phyloP scores from a whole-genome alignment of 2,888 invertebrate species.

The Brachypalpus laphriformis region DNA sequence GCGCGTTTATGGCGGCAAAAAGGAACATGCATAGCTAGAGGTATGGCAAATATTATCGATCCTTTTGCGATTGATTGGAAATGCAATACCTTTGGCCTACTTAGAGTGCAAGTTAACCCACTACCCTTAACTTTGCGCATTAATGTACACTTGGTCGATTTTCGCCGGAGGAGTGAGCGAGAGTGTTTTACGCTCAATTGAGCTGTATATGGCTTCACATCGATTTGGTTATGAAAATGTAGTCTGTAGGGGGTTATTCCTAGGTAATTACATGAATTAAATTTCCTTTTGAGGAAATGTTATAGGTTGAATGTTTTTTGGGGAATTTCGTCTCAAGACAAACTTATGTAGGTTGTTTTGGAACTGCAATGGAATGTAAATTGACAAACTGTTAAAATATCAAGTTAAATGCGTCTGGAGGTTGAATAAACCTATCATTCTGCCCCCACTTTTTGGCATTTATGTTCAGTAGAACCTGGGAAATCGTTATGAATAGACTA shows the following conservation, averaged over 20 bases:
- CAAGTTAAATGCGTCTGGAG: too few species aligned
- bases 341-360: too few species aligned
- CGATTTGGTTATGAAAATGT: neutral
- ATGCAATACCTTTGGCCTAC: constrained; percentile 46
- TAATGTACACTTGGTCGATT: constrained; percentile 25
- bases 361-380: too few species aligned
- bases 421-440: too few species aligned
- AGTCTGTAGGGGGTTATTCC: neutral
- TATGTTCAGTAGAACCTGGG: too few species aligned
- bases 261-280: neutral
- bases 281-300: neutral
- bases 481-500: too few species aligned
- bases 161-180: neutral
- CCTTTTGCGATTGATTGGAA: constrained; percentile 64
- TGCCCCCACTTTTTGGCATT: too few species aligned
- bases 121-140: constrained; percentile 57
- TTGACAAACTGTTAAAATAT: too few species aligned
- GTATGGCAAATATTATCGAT: constrained; percentile 53
- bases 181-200: constrained; percentile 48
- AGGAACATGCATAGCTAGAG: constrained; percentile 15
- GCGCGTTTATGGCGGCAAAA: constrained; percentile 66
- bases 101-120: constrained; percentile 47
- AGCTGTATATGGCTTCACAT: constrained; percentile 37
- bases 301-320: too few species aligned
- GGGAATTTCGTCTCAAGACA: too few species aligned